These are phyloP conservation scores for Heliconius aoede DNA, from an alignment of 2,888 invertebrate species.

Conservation along the genomic window DNA sequence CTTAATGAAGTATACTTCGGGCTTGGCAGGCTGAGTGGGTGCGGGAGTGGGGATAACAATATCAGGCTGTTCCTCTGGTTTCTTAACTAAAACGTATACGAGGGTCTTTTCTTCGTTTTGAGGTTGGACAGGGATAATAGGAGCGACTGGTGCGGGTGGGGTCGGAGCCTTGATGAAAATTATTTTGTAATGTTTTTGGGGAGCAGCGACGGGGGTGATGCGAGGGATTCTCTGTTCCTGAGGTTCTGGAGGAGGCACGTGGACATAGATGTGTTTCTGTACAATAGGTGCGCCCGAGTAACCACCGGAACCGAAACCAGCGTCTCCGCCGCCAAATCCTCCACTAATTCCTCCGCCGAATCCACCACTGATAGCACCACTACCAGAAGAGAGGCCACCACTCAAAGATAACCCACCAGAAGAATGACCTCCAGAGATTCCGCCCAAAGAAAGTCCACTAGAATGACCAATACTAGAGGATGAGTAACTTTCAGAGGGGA, in stretches of 20 bases:
- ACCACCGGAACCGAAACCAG: slow-evolving; percentile 70
- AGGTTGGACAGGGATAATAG: slow-evolving; percentile 90
- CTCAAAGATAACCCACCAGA: slow-evolving; percentile 47
- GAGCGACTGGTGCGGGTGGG: slow-evolving; percentile 91
- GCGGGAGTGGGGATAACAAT: slow-evolving; percentile 89
- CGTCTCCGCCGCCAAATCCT: slow-evolving; percentile 51
- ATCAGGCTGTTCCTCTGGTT: slow-evolving; percentile 92
- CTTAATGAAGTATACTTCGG: slow-evolving; percentile 95
- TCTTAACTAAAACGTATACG: slow-evolving; percentile 94
- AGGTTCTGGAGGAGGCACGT: slow-evolving; percentile 95
- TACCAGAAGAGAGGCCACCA: slow-evolving; percentile 41
- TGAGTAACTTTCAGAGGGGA: slow-evolving; percentile 51
- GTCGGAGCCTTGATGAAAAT: slow-evolving; percentile 96
- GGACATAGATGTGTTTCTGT: slow-evolving; percentile 95
- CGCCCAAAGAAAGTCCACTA: slow-evolving; percentile 59
- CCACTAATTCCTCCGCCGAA: slow-evolving; percentile 58
- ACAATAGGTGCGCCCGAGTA: slow-evolving; percentile 85
- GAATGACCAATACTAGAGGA: slow-evolving; percentile 54
- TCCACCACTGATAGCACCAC: slow-evolving; percentile 50
- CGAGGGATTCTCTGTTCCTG: slow-evolving; percentile 87
- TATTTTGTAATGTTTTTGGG: slow-evolving; percentile 95
- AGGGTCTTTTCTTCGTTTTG: slow-evolving; percentile 95
- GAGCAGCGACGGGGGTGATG: slow-evolving; percentile 86
- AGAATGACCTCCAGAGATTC: slow-evolving; percentile 62
- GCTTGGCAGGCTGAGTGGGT: slow-evolving; percentile 93